phyloP scores from a whole-genome alignment of 2,888 invertebrate genomes.

The Plutella xylostella region DNA sequence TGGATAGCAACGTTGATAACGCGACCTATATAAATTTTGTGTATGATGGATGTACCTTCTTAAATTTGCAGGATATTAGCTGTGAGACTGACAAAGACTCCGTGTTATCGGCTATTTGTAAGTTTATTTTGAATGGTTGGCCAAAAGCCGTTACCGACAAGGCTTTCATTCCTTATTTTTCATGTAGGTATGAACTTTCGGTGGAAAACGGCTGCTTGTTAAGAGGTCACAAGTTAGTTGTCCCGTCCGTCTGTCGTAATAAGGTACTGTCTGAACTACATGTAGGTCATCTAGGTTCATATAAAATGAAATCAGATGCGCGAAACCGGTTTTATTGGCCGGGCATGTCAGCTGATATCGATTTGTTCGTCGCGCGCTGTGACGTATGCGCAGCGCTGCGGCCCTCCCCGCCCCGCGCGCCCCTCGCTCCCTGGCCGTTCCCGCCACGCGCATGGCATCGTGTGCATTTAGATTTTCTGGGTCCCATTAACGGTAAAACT shows the following conservation, averaged over 20 bases:
- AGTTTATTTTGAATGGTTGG: background rate
- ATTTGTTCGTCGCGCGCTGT: background rate
- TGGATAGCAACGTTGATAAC: background rate
- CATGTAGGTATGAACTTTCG: background rate
- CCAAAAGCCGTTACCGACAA: background rate
- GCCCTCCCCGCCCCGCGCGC: background rate
- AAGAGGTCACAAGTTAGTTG: constrained; percentile 1
- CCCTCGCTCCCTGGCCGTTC: constrained; percentile 2
- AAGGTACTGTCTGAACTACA: background rate
- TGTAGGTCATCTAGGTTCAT: background rate
- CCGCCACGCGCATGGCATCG: constrained; percentile 4
- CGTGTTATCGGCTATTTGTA: background rate
- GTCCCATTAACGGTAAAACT: constrained; percentile 1
- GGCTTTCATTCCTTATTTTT: background rate
- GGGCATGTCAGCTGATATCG: background rate
- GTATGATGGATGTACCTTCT: constrained; percentile 7
- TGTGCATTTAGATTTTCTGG: constrained; percentile 3
- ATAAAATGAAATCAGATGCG: background rate
- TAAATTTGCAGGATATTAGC: background rate
- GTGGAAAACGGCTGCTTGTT: background rate
- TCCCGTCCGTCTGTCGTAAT: background rate
- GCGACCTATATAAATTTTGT: constrained; percentile 8
- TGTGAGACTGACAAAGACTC: background rate
- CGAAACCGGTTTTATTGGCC: constrained; percentile 3
- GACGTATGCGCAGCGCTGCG: background rate